A percentile compares a stretch with the other conserved stretches of the same genome.
These are phyloP conservation scores for Heliconius charithonia DNA, from an alignment of 2,888 invertebrate species.

Conservation along the genomic window DNA sequence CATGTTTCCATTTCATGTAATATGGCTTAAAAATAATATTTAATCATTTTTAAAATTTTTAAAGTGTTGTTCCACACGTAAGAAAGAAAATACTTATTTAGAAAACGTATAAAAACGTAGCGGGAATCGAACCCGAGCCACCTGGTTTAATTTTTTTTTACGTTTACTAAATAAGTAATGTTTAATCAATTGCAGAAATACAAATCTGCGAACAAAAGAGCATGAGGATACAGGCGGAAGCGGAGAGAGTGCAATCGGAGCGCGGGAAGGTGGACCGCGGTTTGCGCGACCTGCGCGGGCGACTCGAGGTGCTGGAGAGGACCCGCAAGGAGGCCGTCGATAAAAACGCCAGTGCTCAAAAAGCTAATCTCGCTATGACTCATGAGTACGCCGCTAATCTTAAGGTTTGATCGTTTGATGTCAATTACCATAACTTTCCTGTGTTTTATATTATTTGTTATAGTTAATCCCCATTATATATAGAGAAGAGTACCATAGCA, in stretches of 20 bases:
- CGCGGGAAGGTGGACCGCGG: slow-evolving; percentile 83
- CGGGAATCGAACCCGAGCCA: no score
- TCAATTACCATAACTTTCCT: no score
- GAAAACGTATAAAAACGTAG: no score
- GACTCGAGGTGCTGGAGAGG: slow-evolving; percentile 84
- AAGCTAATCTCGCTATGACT: slow-evolving; percentile 83
- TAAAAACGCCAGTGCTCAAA: slow-evolving; percentile 82
- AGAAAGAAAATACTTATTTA: no score
- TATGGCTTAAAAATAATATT: no score
- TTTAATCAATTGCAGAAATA: slow-evolving; percentile 61
- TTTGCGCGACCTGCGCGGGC: slow-evolving; percentile 85
- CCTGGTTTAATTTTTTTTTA: no score
- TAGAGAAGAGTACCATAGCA: neutral
- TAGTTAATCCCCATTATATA: no score
- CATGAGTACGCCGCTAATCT: slow-evolving; percentile 82
- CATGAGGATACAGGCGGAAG: slow-evolving; percentile 86
- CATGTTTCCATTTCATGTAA: no score
- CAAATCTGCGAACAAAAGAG: slow-evolving; percentile 90
- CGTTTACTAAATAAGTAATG: no score
- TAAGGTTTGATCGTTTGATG: slow-evolving; percentile 57
- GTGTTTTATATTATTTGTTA: no score
- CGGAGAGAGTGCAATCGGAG: slow-evolving; percentile 83
- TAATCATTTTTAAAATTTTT: no score
- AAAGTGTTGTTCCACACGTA: no score
- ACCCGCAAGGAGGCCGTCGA: slow-evolving; percentile 85